Conservation (phyloP, 2,113 vertebrate species). For the Dryoscopus gambensis region DNA sequence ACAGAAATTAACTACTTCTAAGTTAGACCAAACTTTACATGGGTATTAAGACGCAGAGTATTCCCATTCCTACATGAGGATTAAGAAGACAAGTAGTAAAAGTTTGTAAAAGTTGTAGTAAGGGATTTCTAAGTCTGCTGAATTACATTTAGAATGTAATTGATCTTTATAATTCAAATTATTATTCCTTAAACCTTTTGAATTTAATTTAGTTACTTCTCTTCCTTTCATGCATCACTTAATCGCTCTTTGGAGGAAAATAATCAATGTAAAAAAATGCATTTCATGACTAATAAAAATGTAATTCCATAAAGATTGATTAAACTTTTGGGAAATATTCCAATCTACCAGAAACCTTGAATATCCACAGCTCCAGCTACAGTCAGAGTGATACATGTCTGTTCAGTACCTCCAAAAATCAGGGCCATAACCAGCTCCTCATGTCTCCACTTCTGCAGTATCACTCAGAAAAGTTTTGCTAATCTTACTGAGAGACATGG, state of each 20-base stretch:
- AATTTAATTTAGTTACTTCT: conserved; percentile 41
- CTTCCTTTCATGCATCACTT: conserved; percentile 25
- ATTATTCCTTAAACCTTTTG: neutral
- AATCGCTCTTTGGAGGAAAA: conserved; percentile 26
- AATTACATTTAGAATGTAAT: conserved; percentile 11
- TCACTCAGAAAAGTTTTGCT: neutral
- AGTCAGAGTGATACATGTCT: neutral
- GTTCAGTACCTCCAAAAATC: neutral
- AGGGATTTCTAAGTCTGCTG: conserved; percentile 12
- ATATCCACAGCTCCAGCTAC: neutral
- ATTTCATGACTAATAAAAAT: neutral
- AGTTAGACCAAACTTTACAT: neutral
- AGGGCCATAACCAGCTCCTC: neutral
- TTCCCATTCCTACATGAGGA: neutral
- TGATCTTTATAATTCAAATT: conserved; percentile 35
- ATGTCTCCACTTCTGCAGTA: neutral
- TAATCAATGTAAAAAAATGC: conserved; percentile 9
- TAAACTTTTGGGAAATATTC: neutral
- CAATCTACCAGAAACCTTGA: neutral
- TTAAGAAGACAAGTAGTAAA: neutral
- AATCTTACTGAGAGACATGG: neutral
- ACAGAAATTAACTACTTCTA: neutral
- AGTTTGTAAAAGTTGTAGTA: neutral
- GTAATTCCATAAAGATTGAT: neutral
- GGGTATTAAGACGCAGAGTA: neutral